phyloP scores from a whole-genome alignment of 2,888 invertebrate genomes.

The Drosophila niveifrons region DNA sequence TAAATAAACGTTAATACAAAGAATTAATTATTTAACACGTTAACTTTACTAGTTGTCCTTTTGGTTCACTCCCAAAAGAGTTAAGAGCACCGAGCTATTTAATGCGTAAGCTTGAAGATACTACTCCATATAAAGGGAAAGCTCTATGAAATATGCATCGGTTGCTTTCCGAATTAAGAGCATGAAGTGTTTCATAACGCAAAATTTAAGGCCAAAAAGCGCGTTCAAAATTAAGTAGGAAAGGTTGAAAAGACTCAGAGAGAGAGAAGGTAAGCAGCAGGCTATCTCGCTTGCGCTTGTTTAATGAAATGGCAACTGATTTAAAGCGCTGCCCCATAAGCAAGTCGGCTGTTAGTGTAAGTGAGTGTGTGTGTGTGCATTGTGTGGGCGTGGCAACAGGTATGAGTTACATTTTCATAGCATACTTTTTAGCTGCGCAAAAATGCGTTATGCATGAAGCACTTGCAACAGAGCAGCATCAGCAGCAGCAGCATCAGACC shows the following conservation, averaged over 20 bases:
- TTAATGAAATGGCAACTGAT: constrained; percentile 79
- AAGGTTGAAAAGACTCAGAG: constrained; percentile 3
- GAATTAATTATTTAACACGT: constrained; percentile 19
- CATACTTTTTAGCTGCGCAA: constrained; percentile 73
- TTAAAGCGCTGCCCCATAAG: constrained; percentile 56
- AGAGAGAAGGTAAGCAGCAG: neutral
- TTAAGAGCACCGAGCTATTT: too few species aligned
- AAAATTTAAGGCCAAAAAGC: constrained; percentile 49
- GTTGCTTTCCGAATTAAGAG: constrained; percentile 24
- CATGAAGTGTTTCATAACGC: constrained; percentile 54
- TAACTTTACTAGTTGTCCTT: neutral
- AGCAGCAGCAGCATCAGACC: constrained; percentile 43
- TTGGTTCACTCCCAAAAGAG: too few species aligned
- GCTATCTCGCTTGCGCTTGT: neutral
- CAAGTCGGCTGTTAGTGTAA: constrained; percentile 33
- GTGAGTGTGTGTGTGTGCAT: constrained; percentile 7
- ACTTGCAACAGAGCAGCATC: constrained; percentile 54
- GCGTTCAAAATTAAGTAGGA: constrained; percentile 29
- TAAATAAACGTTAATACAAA: constrained; percentile 22
- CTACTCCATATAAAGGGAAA: constrained; percentile 6
- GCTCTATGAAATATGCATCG: neutral
- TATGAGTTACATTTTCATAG: constrained; percentile 76
- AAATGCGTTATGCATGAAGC: constrained; percentile 80
- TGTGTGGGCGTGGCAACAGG: constrained; percentile 67
- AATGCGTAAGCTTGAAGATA: too few species aligned